Evolutionary conservation across 2,113 vertebrate species (phyloP).

Genomic region (Glaucidium brasilianum): DNA sequence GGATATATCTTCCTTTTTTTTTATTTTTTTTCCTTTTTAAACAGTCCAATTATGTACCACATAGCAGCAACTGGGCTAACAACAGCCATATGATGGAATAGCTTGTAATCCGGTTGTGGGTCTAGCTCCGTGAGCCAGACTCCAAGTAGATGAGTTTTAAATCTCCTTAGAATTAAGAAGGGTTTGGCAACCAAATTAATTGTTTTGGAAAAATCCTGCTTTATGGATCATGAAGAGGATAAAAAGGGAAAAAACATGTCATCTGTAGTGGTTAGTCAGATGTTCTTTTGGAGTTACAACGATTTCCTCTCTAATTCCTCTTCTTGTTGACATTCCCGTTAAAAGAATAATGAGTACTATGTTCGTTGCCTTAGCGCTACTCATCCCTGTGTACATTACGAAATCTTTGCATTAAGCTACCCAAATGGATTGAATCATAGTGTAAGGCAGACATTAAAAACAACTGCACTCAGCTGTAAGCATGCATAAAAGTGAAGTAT

Average conservation of each 20-base stretch:
- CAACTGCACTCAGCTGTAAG: constrained; percentile 1
- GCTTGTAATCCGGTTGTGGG: constrained; percentile 68
- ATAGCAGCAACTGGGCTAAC: constrained; percentile 49
- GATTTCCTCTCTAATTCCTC: constrained; percentile 68
- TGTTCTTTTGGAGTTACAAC: constrained; percentile 70
- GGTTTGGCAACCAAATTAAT: constrained; percentile 72
- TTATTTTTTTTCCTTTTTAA: neutral
- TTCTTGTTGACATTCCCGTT: constrained; percentile 60
- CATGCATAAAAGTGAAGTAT: neutral
- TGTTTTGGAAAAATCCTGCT: constrained; percentile 70
- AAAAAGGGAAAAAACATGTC: constrained; percentile 63
- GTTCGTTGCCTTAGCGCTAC: neutral
- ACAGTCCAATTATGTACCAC: constrained; percentile 51
- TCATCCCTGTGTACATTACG: constrained; percentile 43
- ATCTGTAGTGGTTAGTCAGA: constrained; percentile 64
- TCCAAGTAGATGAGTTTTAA: constrained; percentile 72
- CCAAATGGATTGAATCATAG: neutral
- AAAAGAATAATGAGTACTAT: constrained; percentile 67
- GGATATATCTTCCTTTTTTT: neutral
- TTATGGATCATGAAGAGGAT: constrained; percentile 60
- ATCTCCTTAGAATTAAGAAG: constrained; percentile 75
- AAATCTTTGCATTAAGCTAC: constrained; percentile 57
- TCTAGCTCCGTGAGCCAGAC: constrained; percentile 50
- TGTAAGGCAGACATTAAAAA: constrained; percentile 26
- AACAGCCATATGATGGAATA: constrained; percentile 65